Base-by-base conservation (phyloP, 2,113 vertebrate genomes). In the Psilopsiagon aurifrons region DNA sequence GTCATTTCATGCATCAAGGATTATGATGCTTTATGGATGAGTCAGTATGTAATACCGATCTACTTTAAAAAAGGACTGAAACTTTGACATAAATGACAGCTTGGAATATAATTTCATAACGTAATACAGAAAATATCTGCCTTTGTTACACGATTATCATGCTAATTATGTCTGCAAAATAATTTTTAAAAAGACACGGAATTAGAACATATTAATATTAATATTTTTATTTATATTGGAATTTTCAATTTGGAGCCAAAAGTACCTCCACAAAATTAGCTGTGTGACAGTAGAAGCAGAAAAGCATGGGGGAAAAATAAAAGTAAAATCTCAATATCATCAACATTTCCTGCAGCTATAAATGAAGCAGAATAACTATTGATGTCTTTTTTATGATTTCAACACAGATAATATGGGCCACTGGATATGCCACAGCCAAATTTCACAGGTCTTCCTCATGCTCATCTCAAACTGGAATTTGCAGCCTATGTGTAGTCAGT, bases 1-100 rank as follows among this genome's bases (percentile, higher is more conserved):
- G 55, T 78, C 19, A 91, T 94, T 97, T 97, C 83, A 91, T 14
- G 70, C 90, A 90, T 94, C 82, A 92, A 80, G 57, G 84, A 88
- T n/a, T 82, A 44, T 31, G 73, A 90, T 59, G 63, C 39, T 76
- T 88, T 78, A 73, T 90, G 88, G 79, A 94, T 75, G 51, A 92
- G 52, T 93, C 74, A 43, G 29, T 64, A 62, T 29, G 68, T 71
- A 73, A 37, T 35, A 82, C 7, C 25, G 8, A 73, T 83, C 46
- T 43, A 78, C 64, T 93, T 93, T 62, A 76, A 83, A 84, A 83
- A 90, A 83, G 37, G 28, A 71, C 31, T 31, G 82, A 78, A 67
- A 74, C 13, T 55, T 31, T 54, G 47, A 60, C 90, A 67, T 55
- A 81, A 91, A 83, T 35, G 71, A 68, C 85, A 92, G 43, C 31